Evolutionary conservation across 2,888 invertebrate species (phyloP).

Genomic region (Catocala fraxini): DNA sequence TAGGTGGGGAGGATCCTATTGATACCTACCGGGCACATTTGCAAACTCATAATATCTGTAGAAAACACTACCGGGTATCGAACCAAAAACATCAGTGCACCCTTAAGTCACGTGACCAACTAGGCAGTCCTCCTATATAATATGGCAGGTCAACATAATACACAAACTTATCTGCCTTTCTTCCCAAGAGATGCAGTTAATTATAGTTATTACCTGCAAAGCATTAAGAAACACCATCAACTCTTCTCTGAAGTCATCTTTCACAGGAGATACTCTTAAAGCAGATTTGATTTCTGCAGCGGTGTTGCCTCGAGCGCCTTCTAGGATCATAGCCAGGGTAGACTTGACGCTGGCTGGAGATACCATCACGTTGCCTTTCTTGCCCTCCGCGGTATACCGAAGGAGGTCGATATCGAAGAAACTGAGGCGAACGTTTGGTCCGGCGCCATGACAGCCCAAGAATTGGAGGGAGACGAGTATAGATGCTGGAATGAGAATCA

Average conservation of each 20-base stretch:
- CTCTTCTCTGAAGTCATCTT: slow-evolving; percentile 70
- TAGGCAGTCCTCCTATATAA: too few species aligned
- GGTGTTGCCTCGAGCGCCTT: slow-evolving; percentile 88
- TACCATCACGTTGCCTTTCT: slow-evolving; percentile 87
- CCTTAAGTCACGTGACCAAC: too few species aligned
- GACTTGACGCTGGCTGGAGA: slow-evolving; percentile 91
- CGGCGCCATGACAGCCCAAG: slow-evolving; percentile 51
- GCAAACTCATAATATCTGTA: too few species aligned
- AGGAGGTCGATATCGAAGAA: slow-evolving; percentile 88
- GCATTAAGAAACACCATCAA: slow-evolving; percentile 63
- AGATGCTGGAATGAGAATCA: slow-evolving; percentile 40
- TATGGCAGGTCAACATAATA: too few species aligned
- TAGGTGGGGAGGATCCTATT: too few species aligned
- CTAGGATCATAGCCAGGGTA: slow-evolving; percentile 88
- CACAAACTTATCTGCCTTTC: too few species aligned
- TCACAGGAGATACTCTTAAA: slow-evolving; percentile 83
- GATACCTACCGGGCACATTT: too few species aligned
- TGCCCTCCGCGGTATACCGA: slow-evolving; percentile 73
- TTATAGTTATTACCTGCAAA: slow-evolving; percentile 62
- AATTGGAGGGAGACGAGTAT: slow-evolving; percentile 55
- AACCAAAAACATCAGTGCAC: too few species aligned
- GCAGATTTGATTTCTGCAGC: slow-evolving; percentile 87
- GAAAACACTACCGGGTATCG: too few species aligned
- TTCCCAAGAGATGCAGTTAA: background rate
- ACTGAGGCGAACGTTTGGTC: slow-evolving; percentile 72